phyloP scores from a whole-genome alignment of 2,797 vertebrate genomes.

The Sebastes kiyomatsui region DNA sequence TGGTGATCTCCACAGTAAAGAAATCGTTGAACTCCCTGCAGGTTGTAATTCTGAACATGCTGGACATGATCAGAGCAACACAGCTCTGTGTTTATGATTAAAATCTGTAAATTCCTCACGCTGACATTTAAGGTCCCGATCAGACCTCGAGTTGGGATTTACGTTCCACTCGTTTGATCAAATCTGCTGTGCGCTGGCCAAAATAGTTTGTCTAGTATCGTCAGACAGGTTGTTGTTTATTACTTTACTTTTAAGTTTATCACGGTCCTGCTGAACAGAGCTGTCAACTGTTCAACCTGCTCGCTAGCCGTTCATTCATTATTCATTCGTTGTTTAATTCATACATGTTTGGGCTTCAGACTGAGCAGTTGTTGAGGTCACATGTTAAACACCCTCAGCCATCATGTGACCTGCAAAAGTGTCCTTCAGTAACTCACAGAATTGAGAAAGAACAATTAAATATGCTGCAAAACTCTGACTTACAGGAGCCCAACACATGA shows the following conservation, averaged over 20 bases:
- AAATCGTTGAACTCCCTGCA: neutral
- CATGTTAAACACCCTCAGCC: neutral
- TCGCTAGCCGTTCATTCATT: constrained; percentile 1
- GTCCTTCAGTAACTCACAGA: neutral
- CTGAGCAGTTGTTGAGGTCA: neutral
- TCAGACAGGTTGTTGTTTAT: neutral
- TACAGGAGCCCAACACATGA: neutral
- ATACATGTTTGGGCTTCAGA: neutral
- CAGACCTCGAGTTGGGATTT: neutral
- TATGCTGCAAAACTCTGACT: neutral
- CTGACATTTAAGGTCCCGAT: neutral
- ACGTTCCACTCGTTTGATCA: neutral
- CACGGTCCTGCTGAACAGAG: neutral
- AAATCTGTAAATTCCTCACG: neutral
- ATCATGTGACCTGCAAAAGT: neutral
- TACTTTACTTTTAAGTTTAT: too few relatives aligned
- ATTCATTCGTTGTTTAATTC: constrained; percentile 16
- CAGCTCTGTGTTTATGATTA: neutral
- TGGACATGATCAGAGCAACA: neutral
- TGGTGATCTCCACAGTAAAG: neutral
- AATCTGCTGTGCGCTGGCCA: neutral
- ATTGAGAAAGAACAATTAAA: neutral
- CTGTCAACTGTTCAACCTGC: neutral
- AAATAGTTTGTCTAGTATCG: too few relatives aligned
- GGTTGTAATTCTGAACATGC: neutral